A percentile compares a stretch with the other conserved stretches of the same genome.
These are phyloP conservation scores for Hymenochirus boettgeri DNA, from an alignment of 2,113 vertebrate genomes.

Conservation along the genomic window DNA sequence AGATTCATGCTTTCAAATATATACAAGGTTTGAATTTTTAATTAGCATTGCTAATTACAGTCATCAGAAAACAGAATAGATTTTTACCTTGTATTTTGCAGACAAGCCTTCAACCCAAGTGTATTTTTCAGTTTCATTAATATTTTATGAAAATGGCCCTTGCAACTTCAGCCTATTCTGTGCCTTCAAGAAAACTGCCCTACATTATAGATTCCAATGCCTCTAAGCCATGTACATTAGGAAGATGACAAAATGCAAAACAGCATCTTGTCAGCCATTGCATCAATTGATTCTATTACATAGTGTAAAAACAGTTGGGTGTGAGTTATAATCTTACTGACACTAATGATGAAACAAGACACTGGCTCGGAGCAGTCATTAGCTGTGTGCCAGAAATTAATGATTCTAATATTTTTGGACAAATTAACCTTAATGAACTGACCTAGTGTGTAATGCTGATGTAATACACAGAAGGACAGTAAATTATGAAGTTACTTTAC, in stretches of 20 bases:
- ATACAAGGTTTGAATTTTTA: slow-evolving; percentile 99
- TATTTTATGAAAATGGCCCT: slow-evolving; percentile 99
- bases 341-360: slow-evolving; percentile 97
- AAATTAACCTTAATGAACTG: slow-evolving; percentile 84
- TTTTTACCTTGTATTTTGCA: slow-evolving; percentile 89
- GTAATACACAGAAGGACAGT: slow-evolving; percentile 33
- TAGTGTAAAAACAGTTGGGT: slow-evolving; percentile 96
- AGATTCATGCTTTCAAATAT: slow-evolving; percentile 99
- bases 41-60: slow-evolving; percentile 99
- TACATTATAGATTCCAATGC: slow-evolving; percentile 96
- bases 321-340: slow-evolving; percentile 97
- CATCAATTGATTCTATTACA: slow-evolving; percentile 98
- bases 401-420: slow-evolving; percentile 96
- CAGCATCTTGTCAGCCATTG: slow-evolving; percentile 81
- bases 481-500: slow-evolving; percentile 31
- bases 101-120: slow-evolving; percentile 90
- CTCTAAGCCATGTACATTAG: slow-evolving; percentile 93
- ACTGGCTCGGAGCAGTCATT: slow-evolving; percentile 86
- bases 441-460: slow-evolving; percentile 62
- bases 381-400: slow-evolving; percentile 94
- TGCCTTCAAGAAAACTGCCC: slow-evolving; percentile 86
- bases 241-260: slow-evolving; percentile 88
- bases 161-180: slow-evolving; percentile 97
- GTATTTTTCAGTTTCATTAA: slow-evolving; percentile 99
- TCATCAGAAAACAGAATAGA: slow-evolving; percentile 99